Evolutionary conservation across 2,888 invertebrate species (phyloP).

Genomic region (Neria commutata): DNA sequence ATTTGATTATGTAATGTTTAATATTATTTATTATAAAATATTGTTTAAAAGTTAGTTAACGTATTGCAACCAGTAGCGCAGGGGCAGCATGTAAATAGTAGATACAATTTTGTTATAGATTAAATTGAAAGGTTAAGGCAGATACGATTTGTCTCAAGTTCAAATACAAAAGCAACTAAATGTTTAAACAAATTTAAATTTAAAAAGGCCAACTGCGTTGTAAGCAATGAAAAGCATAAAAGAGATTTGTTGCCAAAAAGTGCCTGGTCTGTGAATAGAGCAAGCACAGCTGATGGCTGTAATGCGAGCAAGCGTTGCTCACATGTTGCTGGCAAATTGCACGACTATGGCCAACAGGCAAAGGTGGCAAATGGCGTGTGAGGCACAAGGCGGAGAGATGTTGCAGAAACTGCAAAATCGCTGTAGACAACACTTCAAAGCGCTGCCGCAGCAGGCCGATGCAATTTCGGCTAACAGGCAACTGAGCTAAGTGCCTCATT

Average conservation of each 20-base stretch:
- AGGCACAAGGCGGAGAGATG: conserved; percentile 14
- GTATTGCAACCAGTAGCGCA: conserved; percentile 7
- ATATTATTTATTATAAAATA: too few relatives aligned
- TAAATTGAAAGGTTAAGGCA: neutral
- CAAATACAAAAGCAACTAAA: too few relatives aligned
- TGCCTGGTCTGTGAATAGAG: conserved; percentile 11
- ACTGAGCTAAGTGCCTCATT: neutral
- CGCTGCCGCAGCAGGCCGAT: neutral
- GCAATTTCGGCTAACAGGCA: neutral
- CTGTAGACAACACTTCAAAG: neutral
- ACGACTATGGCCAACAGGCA: conserved; percentile 14
- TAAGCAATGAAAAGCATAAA: conserved; percentile 29
- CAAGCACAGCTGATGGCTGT: neutral
- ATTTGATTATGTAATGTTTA: too few relatives aligned
- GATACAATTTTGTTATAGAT: neutral
- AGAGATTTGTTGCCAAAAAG: conserved; percentile 24
- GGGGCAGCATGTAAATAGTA: conserved; percentile 29
- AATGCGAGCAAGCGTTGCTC: conserved; percentile 10
- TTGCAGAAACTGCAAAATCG: conserved; percentile 5
- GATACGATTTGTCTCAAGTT: too few relatives aligned
- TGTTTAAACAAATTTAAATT: neutral
- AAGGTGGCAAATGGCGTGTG: neutral
- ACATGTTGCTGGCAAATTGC: conserved; percentile 24
- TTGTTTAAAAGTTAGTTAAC: too few relatives aligned
- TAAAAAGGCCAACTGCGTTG: conserved; percentile 23